Evolutionary conservation across 2,113 vertebrate genomes (phyloP), one percentile per base, ranked within the genome.

Genomic region (Salvator merianae): DNA sequence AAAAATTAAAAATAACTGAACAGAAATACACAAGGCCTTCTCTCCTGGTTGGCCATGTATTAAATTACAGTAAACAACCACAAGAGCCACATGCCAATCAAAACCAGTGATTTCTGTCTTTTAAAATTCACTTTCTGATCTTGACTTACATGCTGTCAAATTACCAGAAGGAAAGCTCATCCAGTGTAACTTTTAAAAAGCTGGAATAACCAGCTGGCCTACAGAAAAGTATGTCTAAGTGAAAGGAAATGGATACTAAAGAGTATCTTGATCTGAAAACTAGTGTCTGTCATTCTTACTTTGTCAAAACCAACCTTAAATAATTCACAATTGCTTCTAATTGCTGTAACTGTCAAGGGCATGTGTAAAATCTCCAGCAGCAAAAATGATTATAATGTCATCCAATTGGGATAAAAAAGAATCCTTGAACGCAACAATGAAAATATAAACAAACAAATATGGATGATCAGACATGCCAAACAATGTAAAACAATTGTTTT

Each of bases 241-340:
- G 36, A 71, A 53, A 72, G 55, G 38, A 84, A 71, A 72, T n/a
- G 47, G 38, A 79, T 79, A 32, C 55, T 72, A 32, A 63, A 20
- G 20, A 77, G 38, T 47, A 30, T 84, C 66, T 85, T 77, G 38
- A 85, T 50, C 10, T 75, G 84, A 55, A 85, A 85, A 75, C 32
- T 32, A 74, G 43, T 36, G 53, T 26, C 81, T 83, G 62, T 55
- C 55, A 55, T 83, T 74, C 43, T 32, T 83, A 59, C 47, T 83
- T 70, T 83, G 34, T 73, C 20, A 72, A 74, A 53, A 55, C 8
- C 38, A 71, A 87, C 32, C 71, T 73, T 72, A 77, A 78, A 79
- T 30, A 38, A 26, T 66, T 82, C 66, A 63, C 75, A 78, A 73
- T 83, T 87, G 32, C 32, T 47, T 20, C 70, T 78, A 79, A 59